Evolutionary conservation across 2,113 vertebrate species (phyloP), one percentile per base, ranked within the genome.

Genomic region (Gadus macrocephalus): DNA sequence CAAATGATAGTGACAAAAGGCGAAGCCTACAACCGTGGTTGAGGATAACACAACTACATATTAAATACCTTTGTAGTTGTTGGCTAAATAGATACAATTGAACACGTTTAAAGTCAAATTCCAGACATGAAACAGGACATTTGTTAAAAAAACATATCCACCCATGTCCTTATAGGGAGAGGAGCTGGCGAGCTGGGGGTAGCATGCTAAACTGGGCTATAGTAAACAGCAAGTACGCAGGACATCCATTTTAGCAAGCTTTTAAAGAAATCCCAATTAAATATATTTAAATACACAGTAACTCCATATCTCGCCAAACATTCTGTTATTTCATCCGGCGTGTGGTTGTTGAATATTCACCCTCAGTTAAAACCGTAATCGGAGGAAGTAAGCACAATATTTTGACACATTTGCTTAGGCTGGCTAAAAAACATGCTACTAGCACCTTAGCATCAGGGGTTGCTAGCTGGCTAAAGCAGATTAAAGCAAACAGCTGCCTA

Each of bases 141-240:
- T 71, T 53, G 55, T 60, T 66, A 59, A 66, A 72, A 60, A 82
- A 35, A 35, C 4, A 35, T 35, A 82, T 71, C 73, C 68, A 73
- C 65, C 79, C 79, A 67, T 80, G 59, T 65, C 78, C 81, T 74
- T 42, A 79, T 68, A 74, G 53, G 72, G 71, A 69, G 59, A 64
- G 64, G 53, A 69, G 66, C 76, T 75, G 59, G 35, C 61, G 35
- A 31, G 72, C 53, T 68, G 38, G 77, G 68, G 35, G 58, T 31
- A 62, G 53, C 62, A 59, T 65, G 67, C 68, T 70, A 78, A 64
- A 62, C 75, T 66, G 73, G 62, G 76, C 80, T 79, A 61, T 85
- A 88, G 88, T 91, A 91, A 91, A 91, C 86, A 88, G 83, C 86
- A 70, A 85, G 73, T 80, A 76, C 64, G 71, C 70, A 68, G 74